Evolutionary conservation across 2,113 vertebrate genomes (phyloP).

Genomic region (Arenaria interpres): DNA sequence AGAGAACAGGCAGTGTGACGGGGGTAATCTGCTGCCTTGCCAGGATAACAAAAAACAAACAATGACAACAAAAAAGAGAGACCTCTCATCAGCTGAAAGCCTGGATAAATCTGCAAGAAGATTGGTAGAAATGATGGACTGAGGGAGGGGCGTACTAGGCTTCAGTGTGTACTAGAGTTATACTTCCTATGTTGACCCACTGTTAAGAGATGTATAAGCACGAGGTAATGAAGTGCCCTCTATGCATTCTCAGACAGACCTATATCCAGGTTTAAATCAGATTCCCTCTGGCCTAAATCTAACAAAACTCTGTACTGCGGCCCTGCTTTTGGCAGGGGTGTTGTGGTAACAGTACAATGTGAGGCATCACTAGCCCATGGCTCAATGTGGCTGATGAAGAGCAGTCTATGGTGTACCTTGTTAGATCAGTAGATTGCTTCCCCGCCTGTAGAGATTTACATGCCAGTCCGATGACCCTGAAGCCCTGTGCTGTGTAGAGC

Average conservation of each 20-base stretch:
- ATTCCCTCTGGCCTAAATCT: not conserved
- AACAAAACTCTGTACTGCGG: not conserved
- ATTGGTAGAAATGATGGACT: not conserved
- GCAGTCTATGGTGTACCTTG: slow-evolving; percentile 56
- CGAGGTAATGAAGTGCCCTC: not conserved
- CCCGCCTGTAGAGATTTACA: slow-evolving; percentile 65
- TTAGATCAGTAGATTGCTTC: not conserved
- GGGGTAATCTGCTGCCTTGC: not conserved
- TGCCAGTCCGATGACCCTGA: slow-evolving; percentile 80
- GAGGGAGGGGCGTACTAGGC: not conserved
- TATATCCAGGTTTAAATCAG: not conserved
- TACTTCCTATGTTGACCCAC: not conserved
- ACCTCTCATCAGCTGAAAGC: not conserved
- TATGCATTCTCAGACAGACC: not conserved
- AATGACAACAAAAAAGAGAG: no score
- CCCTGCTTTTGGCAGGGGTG: not conserved
- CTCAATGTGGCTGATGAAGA: not conserved
- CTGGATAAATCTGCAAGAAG: not conserved
- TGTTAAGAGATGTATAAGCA: not conserved
- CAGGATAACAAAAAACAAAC: not conserved
- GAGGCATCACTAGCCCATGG: not conserved
- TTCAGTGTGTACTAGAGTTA: not conserved
- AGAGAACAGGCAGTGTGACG: not conserved
- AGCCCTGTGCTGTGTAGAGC: slow-evolving; percentile 76
- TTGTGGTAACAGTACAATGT: not conserved